Evolutionary conservation across 2,113 vertebrate species (phyloP).

Genomic region (Xiphorhynchus elegans): DNA sequence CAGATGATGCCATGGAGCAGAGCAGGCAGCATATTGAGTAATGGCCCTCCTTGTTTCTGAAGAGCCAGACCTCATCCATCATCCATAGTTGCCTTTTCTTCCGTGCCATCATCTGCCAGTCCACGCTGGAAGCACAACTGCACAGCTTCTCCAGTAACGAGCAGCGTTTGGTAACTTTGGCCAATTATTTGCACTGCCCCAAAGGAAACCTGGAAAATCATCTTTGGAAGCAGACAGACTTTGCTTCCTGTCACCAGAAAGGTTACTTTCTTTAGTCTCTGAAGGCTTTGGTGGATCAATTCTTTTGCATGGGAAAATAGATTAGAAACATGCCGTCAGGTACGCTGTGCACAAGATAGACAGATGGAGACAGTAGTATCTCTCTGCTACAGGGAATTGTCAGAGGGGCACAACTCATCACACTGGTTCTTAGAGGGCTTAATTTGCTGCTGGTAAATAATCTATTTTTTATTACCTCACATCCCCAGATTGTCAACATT

Average conservation of each 20-base stretch:
- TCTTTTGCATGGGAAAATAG: constrained; percentile 46
- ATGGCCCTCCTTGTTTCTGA: background rate
- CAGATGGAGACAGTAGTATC: constrained; percentile 60
- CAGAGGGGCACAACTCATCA: constrained; percentile 48
- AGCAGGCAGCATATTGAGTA: background rate
- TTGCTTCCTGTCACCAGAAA: constrained; percentile 43
- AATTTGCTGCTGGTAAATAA: constrained; percentile 71
- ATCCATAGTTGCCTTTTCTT: background rate
- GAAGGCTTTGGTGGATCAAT: constrained; percentile 48
- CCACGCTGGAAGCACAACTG: background rate
- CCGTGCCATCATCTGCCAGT: background rate
- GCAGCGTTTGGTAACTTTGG: background rate
- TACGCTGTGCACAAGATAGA: constrained; percentile 8
- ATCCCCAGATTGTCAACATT: constrained; percentile 69
- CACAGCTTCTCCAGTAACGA: background rate
- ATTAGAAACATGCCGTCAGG: constrained; percentile 53
- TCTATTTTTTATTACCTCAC: constrained; percentile 67
- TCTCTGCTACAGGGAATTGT: constrained; percentile 44
- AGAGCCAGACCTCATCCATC: background rate
- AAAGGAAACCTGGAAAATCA: background rate
- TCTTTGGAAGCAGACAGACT: background rate
- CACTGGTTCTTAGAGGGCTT: constrained; percentile 60
- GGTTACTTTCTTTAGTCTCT: constrained; percentile 40
- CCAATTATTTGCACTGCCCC: constrained; percentile 46
- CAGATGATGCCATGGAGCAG: background rate